A percentile compares a stretch with the other conserved stretches of the same genome.
phyloP scores from a whole-genome alignment of 2,888 invertebrate species.

The Parascotia fuliginaria region DNA sequence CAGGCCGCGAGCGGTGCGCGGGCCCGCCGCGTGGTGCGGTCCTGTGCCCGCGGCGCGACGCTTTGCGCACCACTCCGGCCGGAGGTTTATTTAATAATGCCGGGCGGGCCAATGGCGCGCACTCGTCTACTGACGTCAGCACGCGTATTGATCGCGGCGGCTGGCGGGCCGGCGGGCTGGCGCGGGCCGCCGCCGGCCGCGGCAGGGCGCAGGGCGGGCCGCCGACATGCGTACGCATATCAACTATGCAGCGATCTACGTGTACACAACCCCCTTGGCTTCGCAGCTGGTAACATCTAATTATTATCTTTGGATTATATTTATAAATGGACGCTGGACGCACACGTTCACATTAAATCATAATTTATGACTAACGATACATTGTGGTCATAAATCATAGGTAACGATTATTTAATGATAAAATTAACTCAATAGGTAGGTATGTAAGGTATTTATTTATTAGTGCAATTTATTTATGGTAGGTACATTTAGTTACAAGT shows the following conservation, averaged over 20 bases:
- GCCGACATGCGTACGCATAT: slow-evolving; percentile 45
- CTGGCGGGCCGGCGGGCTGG: slow-evolving; percentile 35
- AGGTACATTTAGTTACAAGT: too few relatives aligned
- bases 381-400: too few relatives aligned
- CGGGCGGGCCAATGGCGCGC: slow-evolving; percentile 80
- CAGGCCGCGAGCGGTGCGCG: slow-evolving; percentile 69
- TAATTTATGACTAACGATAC: too few relatives aligned
- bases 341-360: too few relatives aligned
- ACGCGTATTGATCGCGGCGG: slow-evolving; percentile 71
- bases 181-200: slow-evolving; percentile 49
- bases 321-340: neutral
- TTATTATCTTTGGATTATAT: slow-evolving; percentile 16
- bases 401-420: too few relatives aligned
- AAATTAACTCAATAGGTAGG: too few relatives aligned
- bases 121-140: slow-evolving; percentile 80
- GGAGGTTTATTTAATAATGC: slow-evolving; percentile 82
- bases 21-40: slow-evolving; percentile 81
- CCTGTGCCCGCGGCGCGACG: slow-evolving; percentile 81
- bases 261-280: slow-evolving; percentile 24
- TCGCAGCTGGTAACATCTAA: slow-evolving; percentile 34
- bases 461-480: too few relatives aligned
- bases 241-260: slow-evolving; percentile 41
- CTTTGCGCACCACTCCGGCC: slow-evolving; percentile 74
- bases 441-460: too few relatives aligned
- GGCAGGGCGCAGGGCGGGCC: too few relatives aligned